phyloP scores from a whole-genome alignment of 1,140 invertebrate genomes.

The Rhyzopertha dominica region DNA sequence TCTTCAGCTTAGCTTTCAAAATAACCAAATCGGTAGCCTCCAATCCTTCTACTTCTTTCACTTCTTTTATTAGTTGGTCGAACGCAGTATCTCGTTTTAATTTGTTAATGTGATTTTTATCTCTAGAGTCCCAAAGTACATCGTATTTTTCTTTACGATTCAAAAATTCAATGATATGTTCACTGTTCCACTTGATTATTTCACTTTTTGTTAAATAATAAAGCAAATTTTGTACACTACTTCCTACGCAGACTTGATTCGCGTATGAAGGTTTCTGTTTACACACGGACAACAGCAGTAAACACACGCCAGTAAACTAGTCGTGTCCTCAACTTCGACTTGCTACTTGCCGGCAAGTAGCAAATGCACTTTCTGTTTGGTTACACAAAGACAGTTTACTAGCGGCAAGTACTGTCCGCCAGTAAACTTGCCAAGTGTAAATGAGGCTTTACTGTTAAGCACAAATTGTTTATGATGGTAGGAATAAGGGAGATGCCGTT shows the following conservation, averaged over 20 bases:
- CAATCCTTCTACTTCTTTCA: conserved; percentile 11
- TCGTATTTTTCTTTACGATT: conserved; percentile 12
- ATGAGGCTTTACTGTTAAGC: conserved; percentile 8
- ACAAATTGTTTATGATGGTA: too few relatives aligned
- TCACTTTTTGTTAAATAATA: too few relatives aligned
- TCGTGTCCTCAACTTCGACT: conserved; percentile 4
- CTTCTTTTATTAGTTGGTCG: conserved; percentile 8
- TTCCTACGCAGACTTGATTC: too few relatives aligned
- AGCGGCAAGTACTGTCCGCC: conserved; percentile 11
- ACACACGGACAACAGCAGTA: conserved; percentile 6
- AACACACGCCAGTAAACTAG: conserved; percentile 9
- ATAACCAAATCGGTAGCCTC: conserved; percentile 9
- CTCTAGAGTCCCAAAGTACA: conserved; percentile 7
- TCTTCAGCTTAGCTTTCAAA: conserved; percentile 12
- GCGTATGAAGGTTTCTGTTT: too few relatives aligned
- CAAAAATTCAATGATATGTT: conserved; percentile 14
- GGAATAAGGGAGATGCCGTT: too few relatives aligned
- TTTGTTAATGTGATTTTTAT: conserved; percentile 11
- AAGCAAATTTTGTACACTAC: too few relatives aligned
- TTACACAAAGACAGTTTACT: conserved; percentile 12
- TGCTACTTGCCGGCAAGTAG: conserved; percentile 10
- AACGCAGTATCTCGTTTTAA: conserved; percentile 8
- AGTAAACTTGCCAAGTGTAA: conserved; percentile 13
- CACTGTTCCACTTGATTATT: conserved; percentile 1
- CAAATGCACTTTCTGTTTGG: conserved; percentile 9